phyloP scores from a whole-genome alignment of 2,113 vertebrate species.

The Xiphias gladius region DNA sequence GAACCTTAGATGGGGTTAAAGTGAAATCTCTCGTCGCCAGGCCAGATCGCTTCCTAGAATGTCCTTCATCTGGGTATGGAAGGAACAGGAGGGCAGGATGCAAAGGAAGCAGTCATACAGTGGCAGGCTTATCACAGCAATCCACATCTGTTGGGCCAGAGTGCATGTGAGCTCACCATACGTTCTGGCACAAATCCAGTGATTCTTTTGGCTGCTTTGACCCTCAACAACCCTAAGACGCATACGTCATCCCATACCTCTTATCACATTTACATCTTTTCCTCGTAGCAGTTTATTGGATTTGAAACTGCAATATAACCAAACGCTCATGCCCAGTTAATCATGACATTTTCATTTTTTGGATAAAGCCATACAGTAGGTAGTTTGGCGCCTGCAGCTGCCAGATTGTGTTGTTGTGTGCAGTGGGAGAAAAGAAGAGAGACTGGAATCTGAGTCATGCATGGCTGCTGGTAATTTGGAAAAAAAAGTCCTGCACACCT shows the following conservation, averaged over 20 bases:
- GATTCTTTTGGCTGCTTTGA: constrained; percentile 7
- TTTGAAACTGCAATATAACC: constrained; percentile 3
- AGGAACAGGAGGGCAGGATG: neutral
- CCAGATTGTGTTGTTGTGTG: constrained; percentile 39
- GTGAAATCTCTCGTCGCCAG: no score
- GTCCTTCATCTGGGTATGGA: no score
- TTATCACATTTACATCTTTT: neutral
- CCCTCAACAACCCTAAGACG: constrained; percentile 6
- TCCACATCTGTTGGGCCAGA: constrained; percentile 43
- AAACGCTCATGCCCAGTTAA: neutral
- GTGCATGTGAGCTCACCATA: constrained; percentile 46
- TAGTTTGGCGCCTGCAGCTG: constrained; percentile 10
- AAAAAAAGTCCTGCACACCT: constrained; percentile 19
- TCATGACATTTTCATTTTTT: constrained; percentile 23
- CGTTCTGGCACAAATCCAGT: constrained; percentile 25
- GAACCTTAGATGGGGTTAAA: no score
- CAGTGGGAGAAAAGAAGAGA: constrained; percentile 12
- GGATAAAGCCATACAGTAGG: constrained; percentile 4
- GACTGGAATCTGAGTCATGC: constrained; percentile 42
- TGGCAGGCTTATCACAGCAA: neutral
- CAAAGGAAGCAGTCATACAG: constrained; percentile 4
- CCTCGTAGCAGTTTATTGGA: neutral
- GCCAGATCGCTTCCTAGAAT: no score
- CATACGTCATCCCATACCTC: constrained; percentile 1
- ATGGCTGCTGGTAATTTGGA: constrained; percentile 26